These are phyloP conservation scores for Salticus scenicus DNA, from an alignment of 2,888 invertebrate species.

Conservation along the genomic window DNA sequence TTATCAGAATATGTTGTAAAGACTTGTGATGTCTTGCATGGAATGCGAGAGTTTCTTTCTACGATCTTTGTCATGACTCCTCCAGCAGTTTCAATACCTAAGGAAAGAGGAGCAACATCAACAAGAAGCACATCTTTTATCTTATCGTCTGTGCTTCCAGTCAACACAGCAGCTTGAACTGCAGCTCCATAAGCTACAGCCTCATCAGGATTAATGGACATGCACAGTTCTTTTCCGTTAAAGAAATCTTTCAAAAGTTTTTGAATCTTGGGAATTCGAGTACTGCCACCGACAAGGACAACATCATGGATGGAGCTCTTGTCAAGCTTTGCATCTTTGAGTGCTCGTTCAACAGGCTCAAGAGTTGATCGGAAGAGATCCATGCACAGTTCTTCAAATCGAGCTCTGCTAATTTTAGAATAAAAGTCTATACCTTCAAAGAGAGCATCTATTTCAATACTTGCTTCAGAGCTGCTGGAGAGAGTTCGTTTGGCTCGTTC, in stretches of 20 bases:
- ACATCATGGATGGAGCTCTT: conserved; percentile 86
- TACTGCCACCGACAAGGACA: conserved; percentile 88
- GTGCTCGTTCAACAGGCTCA: conserved; percentile 86
- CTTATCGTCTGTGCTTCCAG: conserved; percentile 77
- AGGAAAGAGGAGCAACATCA: conserved; percentile 82
- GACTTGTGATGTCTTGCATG: too few species aligned
- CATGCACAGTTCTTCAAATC: too few species aligned
- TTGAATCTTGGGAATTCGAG: conserved; percentile 87
- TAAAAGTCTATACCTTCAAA: conserved; percentile 73
- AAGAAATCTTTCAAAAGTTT: conserved; percentile 85
- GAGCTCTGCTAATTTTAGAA: conserved; percentile 77
- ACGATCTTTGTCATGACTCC: conserved; percentile 87
- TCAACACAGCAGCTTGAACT: too few species aligned
- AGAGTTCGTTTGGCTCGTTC: too few species aligned
- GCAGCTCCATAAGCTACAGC: conserved; percentile 88
- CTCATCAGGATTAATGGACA: conserved; percentile 87
- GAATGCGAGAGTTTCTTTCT: too few species aligned
- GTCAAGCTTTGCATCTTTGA: conserved; percentile 86
- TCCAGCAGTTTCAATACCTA: conserved; percentile 80
- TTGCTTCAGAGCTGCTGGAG: too few species aligned
- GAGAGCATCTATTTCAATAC: too few species aligned
- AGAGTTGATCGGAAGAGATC: conserved; percentile 85
- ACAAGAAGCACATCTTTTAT: conserved; percentile 89
- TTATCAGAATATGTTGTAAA: too few species aligned
- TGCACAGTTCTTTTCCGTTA: conserved; percentile 83